Evolutionary conservation across 2,888 invertebrate species (phyloP).

Genomic region (Tachina lurida): DNA sequence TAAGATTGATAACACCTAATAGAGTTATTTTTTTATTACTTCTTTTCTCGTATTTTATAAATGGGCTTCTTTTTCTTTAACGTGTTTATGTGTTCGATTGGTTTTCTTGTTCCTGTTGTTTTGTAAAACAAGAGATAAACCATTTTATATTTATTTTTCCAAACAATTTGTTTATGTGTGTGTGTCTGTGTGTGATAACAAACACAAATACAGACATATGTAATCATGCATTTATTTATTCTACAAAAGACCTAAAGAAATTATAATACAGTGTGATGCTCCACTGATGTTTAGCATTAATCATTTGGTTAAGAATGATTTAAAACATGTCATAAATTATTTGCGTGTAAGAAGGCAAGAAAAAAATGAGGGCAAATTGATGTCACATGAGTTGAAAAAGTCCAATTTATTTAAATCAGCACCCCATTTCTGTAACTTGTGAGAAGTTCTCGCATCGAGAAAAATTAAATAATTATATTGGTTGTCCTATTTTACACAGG

Average conservation of each 20-base stretch:
- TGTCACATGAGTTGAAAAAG: slow-evolving; percentile 4
- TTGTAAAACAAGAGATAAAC: slow-evolving; percentile 45
- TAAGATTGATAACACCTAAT: slow-evolving; percentile 60
- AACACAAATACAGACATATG: not conserved
- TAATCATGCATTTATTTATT: slow-evolving; percentile 53
- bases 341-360: slow-evolving; percentile 9
- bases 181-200: slow-evolving; percentile 11
- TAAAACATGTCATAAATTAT: slow-evolving; percentile 30
- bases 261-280: slow-evolving; percentile 52
- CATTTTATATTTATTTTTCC: slow-evolving; percentile 23
- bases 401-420: not conserved
- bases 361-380: slow-evolving; percentile 26
- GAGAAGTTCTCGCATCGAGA: too few relatives aligned
- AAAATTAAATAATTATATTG: too few relatives aligned
- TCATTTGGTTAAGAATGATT: slow-evolving; percentile 53
- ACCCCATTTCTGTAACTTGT: too few relatives aligned
- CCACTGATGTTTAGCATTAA: slow-evolving; percentile 57
- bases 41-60: slow-evolving; percentile 40
- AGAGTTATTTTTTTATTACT: slow-evolving; percentile 25
- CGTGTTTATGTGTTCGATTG: not conserved
- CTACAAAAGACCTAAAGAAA: slow-evolving; percentile 36
- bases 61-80: slow-evolving; percentile 23
- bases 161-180: not conserved
- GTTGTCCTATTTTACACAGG: too few relatives aligned
- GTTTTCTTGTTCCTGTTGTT: slow-evolving; percentile 5